Base-by-base conservation (phyloP, 2,113 vertebrate species). In the Hyla sarda region DNA sequence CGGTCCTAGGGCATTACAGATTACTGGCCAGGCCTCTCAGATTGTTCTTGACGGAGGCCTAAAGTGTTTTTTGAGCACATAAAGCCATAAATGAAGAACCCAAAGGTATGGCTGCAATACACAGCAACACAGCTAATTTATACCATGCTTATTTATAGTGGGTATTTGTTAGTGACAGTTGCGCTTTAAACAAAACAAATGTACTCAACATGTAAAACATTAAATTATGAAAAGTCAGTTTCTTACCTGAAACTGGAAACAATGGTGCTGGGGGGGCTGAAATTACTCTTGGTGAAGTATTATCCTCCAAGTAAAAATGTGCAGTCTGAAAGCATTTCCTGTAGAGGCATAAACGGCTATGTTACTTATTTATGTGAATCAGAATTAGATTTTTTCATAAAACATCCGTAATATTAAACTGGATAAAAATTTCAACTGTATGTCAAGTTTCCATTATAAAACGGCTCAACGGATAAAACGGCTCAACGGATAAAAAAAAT, bases 291-390 rank as follows among this genome's bases (percentile, higher is more conserved):
- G 97, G 96, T 6, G 97, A 98, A 0, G 95, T 94, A 86, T 91
- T 97, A 87, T 99, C 97, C 62, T 98, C 96, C 84, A 99, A 94
- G 93, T 99, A 99, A 93, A 99, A 99, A 87, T 99, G 97, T 88
- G 98, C 98, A 1, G 97, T 99, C 94, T 99, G 98, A 91, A 99
- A 99, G 90, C 98, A 99, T 86, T 96, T 96, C 91, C 98, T 99
- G 90, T 21, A 91, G 87, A 84, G n/a, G 7, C 13, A 56, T 12
- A 23, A 75, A 19, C 10, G 52, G 16, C 23, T 65, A 12, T 19
- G 25, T 82, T 82, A 48, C 14, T 72, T 60, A 25, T 60, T 67
- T 48, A 50, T 7, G 37, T n/a, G 3, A 37, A 16, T 71, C 3
- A 16, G 30, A 67, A 30, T 30, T 37, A 21, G 1, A 71, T 12